Conservation (phyloP, 2,113 vertebrate species). For the Oncorhynchus keta region DNA sequence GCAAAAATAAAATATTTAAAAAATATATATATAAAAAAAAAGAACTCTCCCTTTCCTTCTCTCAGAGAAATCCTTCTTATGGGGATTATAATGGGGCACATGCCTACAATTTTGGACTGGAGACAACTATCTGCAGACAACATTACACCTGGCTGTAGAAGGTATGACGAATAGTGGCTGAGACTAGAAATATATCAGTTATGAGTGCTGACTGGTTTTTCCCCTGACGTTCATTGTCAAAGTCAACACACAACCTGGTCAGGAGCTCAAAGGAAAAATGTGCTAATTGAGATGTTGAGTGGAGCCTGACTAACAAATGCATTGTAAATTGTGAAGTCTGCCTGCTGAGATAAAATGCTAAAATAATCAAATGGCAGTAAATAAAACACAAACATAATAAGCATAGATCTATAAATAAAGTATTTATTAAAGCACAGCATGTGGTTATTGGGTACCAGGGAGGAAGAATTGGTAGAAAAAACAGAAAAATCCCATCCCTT, state of each 20-base stretch:
- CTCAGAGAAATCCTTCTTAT: no score
- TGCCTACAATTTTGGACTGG: no score
- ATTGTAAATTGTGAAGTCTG: neutral
- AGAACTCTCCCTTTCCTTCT: no score
- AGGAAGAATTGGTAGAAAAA: conserved; percentile 21
- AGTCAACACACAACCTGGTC: neutral
- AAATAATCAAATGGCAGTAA: conserved; percentile 12
- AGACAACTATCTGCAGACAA: no score
- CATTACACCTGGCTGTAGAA: no score
- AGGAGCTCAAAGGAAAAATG: neutral
- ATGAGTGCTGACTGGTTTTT: neutral
- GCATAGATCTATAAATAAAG: conserved; percentile 41
- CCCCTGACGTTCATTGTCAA: neutral
- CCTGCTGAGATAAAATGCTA: neutral
- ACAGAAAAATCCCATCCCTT: neutral
- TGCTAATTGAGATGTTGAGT: neutral
- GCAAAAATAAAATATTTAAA: no score
- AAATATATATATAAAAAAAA: no score
- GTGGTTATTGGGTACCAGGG: conserved; percentile 17
- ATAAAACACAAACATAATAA: conserved; percentile 15
- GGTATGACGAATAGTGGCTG: neutral
- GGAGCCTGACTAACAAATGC: neutral
- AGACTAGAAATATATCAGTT: neutral
- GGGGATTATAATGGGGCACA: no score
- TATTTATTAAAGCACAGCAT: conserved; percentile 34